Evolutionary conservation across 1,140 invertebrate genomes (phyloP).

Genomic region (Leptinotarsa defecta): DNA sequence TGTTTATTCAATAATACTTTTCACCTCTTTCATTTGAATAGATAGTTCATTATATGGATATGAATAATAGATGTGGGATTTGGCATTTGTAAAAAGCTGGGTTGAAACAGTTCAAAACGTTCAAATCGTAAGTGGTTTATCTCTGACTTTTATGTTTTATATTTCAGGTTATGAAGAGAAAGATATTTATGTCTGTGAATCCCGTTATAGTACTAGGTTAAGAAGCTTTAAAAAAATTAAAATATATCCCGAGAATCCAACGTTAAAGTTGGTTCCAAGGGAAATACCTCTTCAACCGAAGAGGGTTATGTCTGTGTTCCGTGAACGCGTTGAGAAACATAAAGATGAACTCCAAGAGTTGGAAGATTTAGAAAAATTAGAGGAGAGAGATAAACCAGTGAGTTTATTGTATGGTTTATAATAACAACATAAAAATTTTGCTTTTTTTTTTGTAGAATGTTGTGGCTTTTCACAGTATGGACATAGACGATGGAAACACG

Average conservation of each 20-base stretch:
- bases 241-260: slow-evolving; percentile 77
- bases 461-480: slow-evolving; percentile 65
- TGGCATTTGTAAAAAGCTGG: too few species aligned
- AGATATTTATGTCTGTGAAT: slow-evolving; percentile 97
- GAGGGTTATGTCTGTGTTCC: slow-evolving; percentile 90
- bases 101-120: too few species aligned
- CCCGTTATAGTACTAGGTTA: slow-evolving; percentile 83
- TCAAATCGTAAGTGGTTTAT: too few species aligned
- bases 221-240: slow-evolving; percentile 91
- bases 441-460: slow-evolving; percentile 66
- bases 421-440: background rate
- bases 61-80: too few species aligned
- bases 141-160: too few species aligned
- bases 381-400: slow-evolving; percentile 81
- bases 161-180: slow-evolving; percentile 77
- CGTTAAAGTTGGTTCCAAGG: slow-evolving; percentile 69
- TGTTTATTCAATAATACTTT: too few species aligned
- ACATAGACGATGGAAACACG: slow-evolving; percentile 72
- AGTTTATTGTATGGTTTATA: slow-evolving; percentile 36
- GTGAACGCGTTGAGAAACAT: slow-evolving; percentile 86
- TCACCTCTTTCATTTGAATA: too few species aligned
- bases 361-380: slow-evolving; percentile 77
- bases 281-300: slow-evolving; percentile 80
- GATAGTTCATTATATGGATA: too few species aligned
- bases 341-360: slow-evolving; percentile 88